A percentile compares a stretch with the other conserved stretches of the same genome.
Evolutionary conservation across 2,888 invertebrate genomes (phyloP).

Genomic region (Epinotia brunnichana): DNA sequence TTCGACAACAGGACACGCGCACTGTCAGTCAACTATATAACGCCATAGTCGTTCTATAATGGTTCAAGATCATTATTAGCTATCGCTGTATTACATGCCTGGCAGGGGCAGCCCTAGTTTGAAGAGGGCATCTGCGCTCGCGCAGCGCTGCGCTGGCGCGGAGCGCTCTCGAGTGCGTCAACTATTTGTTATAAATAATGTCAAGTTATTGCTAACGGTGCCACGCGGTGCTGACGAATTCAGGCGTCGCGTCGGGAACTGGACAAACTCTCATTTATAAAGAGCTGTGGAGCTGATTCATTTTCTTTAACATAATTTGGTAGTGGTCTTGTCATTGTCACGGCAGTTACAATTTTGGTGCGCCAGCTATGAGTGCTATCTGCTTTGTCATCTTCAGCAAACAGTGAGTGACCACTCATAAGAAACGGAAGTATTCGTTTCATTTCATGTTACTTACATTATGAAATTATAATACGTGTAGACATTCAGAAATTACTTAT

Average conservation of each 20-base stretch:
- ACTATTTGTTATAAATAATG: conserved; percentile 46
- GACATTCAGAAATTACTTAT: no score
- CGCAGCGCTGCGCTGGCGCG: conserved; percentile 33
- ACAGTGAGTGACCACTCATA: not conserved
- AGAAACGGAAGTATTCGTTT: no score
- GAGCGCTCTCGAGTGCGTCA: conserved; percentile 44
- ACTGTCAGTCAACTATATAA: no score
- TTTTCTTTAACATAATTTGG: not conserved
- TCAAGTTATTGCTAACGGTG: conserved; percentile 42
- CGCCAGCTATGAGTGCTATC: not conserved
- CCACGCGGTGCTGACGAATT: not conserved
- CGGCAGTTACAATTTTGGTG: no score
- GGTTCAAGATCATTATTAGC: no score
- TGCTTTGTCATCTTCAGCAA: not conserved
- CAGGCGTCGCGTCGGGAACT: conserved; percentile 1
- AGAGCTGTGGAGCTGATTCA: not conserved
- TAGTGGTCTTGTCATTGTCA: not conserved
- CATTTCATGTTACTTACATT: no score
- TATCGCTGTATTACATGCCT: not conserved
- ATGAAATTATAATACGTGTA: no score
- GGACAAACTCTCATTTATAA: conserved; percentile 13
- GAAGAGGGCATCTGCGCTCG: conserved; percentile 45
- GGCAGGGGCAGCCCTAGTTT: conserved; percentile 41
- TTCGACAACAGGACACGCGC: no score
- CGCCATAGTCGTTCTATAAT: no score